Percentiles rank a stretch among this genome's conserved stretches.
These are phyloP conservation scores for Gymnoscelis rufifasciata DNA, from an alignment of 2,888 invertebrate species.

Conservation along the genomic window DNA sequence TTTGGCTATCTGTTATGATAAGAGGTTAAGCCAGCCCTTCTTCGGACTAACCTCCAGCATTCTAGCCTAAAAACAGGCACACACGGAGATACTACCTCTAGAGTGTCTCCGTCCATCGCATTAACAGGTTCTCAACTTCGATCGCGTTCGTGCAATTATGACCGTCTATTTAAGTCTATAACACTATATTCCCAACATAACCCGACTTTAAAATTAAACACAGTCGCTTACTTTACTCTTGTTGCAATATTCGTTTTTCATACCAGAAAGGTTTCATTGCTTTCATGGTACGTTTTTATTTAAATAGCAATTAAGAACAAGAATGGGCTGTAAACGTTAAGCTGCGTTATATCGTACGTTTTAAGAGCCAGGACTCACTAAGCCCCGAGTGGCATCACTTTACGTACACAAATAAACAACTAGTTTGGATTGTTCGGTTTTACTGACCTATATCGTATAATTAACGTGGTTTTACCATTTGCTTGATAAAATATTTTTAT, in stretches of 20 bases:
- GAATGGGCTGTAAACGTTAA: conserved; percentile 75
- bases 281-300: conserved; percentile 72
- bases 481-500: background rate
- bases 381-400: conserved; percentile 54
- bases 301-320: conserved; percentile 75
- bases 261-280: conserved; percentile 54
- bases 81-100: too few species aligned
- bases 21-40: conserved; percentile 49
- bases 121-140: conserved; percentile 18
- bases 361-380: conserved; percentile 52
- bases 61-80: too few species aligned
- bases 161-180: conserved; percentile 37
- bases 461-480: conserved; percentile 12
- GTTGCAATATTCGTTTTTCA: conserved; percentile 45
- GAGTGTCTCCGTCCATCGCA: too few species aligned
- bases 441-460: conserved; percentile 21
- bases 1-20: conserved; percentile 66
- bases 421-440: conserved; percentile 24
- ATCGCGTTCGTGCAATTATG: conserved; percentile 28
- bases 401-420: conserved; percentile 41
- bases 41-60: too few species aligned
- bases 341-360: conserved; percentile 57
- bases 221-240: conserved; percentile 48
- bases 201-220: conserved; percentile 40
- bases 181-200: conserved; percentile 33